phyloP scores from a whole-genome alignment of 1,140 invertebrate genomes.

The Cydia splendana region DNA sequence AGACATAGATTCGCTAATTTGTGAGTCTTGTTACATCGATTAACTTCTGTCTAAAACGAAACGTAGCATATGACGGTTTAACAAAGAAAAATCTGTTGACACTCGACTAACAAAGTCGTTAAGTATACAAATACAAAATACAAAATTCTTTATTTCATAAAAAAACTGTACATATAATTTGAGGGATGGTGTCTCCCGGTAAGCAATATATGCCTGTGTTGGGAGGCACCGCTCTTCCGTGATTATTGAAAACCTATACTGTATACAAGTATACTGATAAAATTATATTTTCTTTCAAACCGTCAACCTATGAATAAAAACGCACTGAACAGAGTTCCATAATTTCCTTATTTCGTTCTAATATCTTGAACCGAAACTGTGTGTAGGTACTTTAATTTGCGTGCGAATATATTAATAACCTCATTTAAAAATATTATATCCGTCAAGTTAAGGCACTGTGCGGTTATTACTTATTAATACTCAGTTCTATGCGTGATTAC shows the following conservation, averaged over 20 bases:
- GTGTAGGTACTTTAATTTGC: not conserved
- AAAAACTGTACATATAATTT: too few species aligned
- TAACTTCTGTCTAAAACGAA: constrained; percentile 32
- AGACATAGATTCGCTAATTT: constrained; percentile 55
- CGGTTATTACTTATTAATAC: not conserved
- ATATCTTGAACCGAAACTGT: not conserved
- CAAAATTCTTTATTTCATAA: too few species aligned
- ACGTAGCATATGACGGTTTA: constrained; percentile 28
- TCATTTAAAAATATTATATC: too few species aligned
- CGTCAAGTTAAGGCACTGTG: not conserved
- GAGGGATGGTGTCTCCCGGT: too few species aligned
- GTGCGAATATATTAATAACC: constrained; percentile 22
- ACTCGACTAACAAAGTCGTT: constrained; percentile 31
- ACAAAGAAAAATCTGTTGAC: constrained; percentile 31
- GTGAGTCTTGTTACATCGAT: constrained; percentile 37
- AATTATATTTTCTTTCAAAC: not conserved
- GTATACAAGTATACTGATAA: not conserved
- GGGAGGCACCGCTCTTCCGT: too few species aligned
- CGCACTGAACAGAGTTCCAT: not conserved
- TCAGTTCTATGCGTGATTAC: not conserved
- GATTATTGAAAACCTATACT: too few species aligned
- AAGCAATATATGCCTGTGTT: too few species aligned
- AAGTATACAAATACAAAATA: too few species aligned
- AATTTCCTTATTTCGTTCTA: not conserved
- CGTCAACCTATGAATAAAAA: not conserved